Conservation (phyloP, 2,113 vertebrate genomes). For the Thryonomys swinderianus region DNA sequence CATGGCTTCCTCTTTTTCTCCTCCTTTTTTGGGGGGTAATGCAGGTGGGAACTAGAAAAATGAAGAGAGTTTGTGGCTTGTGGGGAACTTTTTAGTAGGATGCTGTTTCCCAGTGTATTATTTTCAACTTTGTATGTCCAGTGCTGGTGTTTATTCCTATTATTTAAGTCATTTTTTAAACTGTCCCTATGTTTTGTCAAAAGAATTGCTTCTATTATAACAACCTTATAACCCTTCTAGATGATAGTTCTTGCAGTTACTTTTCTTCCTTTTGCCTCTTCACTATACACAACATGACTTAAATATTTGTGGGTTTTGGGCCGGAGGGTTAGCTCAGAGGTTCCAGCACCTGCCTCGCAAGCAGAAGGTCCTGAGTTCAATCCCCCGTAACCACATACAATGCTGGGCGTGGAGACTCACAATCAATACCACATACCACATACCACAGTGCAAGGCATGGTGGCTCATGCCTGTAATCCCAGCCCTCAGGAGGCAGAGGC, state of each 20-base stretch:
- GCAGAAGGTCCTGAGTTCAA: too few relatives aligned
- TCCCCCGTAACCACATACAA: too few relatives aligned
- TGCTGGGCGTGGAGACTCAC: too few relatives aligned
- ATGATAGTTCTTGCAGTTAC: not conserved
- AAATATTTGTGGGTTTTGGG: not conserved
- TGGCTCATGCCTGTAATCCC: too few relatives aligned
- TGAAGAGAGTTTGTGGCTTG: not conserved
- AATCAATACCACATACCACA: too few relatives aligned
- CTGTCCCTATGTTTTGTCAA: not conserved
- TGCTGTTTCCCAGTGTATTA: not conserved
- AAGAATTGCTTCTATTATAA: not conserved
- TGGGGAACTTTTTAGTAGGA: not conserved
- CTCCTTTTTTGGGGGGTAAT: not conserved
- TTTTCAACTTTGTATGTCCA: not conserved
- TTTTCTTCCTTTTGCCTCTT: not conserved
- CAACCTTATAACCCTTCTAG: not conserved
- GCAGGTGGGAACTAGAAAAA: not conserved
- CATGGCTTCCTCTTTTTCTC: not conserved
- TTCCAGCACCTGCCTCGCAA: too few relatives aligned
- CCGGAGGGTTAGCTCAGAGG: too few relatives aligned
- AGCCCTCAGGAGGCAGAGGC: too few relatives aligned
- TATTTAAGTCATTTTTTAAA: not conserved
- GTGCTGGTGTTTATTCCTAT: not conserved
- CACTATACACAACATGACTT: not conserved
- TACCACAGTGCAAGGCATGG: too few relatives aligned